phyloP scores from a whole-genome alignment of 2,888 invertebrate genomes.

The Chloroclystis v-ata region DNA sequence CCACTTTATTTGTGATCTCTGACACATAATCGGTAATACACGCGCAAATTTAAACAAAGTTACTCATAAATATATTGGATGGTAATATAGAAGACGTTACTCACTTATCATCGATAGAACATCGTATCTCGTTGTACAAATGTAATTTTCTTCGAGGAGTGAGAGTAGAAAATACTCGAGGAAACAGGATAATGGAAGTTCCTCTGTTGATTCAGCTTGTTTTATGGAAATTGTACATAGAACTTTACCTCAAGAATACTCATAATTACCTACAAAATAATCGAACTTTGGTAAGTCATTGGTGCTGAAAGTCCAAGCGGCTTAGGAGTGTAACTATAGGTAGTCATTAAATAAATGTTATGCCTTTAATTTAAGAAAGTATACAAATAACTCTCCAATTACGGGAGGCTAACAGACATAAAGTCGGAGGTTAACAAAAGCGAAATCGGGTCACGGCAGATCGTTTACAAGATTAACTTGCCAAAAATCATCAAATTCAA shows the following conservation, averaged over 20 bases:
- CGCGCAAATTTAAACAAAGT: conserved; percentile 22
- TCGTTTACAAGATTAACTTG: conserved; percentile 32
- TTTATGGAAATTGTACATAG: conserved; percentile 43
- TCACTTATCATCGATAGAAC: conserved; percentile 36
- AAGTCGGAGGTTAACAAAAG: conserved; percentile 26
- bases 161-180: conserved; percentile 43
- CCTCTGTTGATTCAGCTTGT: conserved; percentile 43
- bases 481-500: conserved; percentile 50
- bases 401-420: conserved; percentile 25
- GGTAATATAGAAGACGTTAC: conserved; percentile 29
- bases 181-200: conserved; percentile 51
- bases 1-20: background rate
- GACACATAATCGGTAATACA: conserved; percentile 6
- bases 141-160: conserved; percentile 44
- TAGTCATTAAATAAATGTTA: conserved; percentile 1
- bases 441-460: conserved; percentile 25
- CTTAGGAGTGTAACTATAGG: background rate
- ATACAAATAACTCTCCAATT: conserved; percentile 23
- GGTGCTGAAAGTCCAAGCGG: background rate
- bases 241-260: conserved; percentile 30
- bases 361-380: conserved; percentile 5
- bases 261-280: conserved; percentile 23
- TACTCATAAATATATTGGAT: conserved; percentile 26
- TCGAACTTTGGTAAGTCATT: conserved; percentile 3
- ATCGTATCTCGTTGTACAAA: conserved; percentile 41